Base-by-base conservation (phyloP, 2,113 vertebrate genomes). In the Pteruthius melanotis region DNA sequence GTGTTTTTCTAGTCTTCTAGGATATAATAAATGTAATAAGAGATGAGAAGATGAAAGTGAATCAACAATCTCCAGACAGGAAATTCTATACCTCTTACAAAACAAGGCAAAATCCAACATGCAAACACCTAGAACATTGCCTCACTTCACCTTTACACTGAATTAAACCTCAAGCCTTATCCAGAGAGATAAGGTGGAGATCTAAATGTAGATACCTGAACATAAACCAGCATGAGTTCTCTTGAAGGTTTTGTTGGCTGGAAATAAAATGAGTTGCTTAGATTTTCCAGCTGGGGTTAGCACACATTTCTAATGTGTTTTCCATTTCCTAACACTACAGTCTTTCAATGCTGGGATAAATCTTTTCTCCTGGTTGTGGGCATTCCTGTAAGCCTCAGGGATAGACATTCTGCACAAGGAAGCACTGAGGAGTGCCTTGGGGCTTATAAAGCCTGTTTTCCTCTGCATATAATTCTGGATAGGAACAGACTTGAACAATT, bases 251-350 rank as follows among this genome's bases (percentile, higher is more conserved):
- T 83, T 89, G 60, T 63, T 89, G 60, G 22, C 80, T 93, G 64
- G 63, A 83, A 94, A 69, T 57, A 72, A 95, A 88, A 65, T 63
- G 27, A 94, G 33, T 85, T 88, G 33, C 59, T 91, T 80, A 69
- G 24, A 50, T 94, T 91, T 96, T 91, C 75, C 85, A 93, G 50
- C 27, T 91, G 21, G 10, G 27, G 26, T 91, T 93, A 87, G 86
- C 39, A 89, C 33, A 74, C 26, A 21, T 68, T 94, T 95, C n/a
- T 91, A 76, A 95, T 89, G 61, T 75, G 47, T 93, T 87, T 97
- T 89, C 93, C 75, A 87, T 83, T 83, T 93, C 66, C 59, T 83
- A 93, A 83, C 35, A 53, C 66, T 80, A 61, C 37, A 27, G 57
- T 60, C 49, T 89, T 82, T 79, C 81, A 93, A 2, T 66, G 28